Evolutionary conservation across 1,140 invertebrate species (phyloP).

Genomic region (Drosophila nigromelanica): DNA sequence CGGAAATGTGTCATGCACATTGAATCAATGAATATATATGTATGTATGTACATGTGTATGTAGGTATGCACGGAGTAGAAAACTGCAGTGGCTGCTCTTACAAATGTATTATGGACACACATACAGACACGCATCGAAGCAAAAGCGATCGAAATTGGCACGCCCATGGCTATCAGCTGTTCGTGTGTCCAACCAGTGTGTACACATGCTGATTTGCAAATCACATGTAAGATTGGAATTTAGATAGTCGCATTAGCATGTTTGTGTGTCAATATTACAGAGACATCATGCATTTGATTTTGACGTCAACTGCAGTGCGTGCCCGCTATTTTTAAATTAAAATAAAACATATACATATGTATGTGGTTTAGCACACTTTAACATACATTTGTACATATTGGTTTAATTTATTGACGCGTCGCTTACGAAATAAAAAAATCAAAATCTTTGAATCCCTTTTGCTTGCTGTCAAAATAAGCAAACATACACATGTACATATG

Average conservation of each 20-base stretch:
- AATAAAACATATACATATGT: too few relatives aligned
- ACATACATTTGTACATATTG: background rate
- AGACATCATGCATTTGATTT: too few relatives aligned
- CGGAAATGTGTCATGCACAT: conserved; percentile 39
- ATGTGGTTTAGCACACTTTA: too few relatives aligned
- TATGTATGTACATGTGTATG: too few relatives aligned
- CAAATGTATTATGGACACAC: too few relatives aligned
- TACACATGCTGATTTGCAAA: conserved; percentile 17
- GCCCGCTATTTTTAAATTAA: too few relatives aligned
- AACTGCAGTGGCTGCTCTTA: too few relatives aligned
- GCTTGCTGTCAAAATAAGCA: background rate
- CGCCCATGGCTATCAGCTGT: conserved; percentile 19
- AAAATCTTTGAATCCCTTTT: background rate
- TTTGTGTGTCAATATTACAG: background rate
- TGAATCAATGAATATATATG: conserved; percentile 23
- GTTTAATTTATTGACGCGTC: conserved; percentile 22
- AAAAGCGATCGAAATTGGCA: conserved; percentile 22
- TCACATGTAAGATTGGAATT: conserved; percentile 16
- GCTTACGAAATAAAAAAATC: background rate
- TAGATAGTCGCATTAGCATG: conserved; percentile 7
- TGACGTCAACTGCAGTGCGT: too few relatives aligned
- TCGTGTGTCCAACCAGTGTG: conserved; percentile 14
- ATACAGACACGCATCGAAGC: background rate
- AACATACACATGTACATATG: conserved; percentile 6
- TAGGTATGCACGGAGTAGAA: background rate